These are phyloP conservation scores for Macrobrachium rosenbergii DNA, from an alignment of 1,140 invertebrate genomes.

Conservation along the genomic window DNA sequence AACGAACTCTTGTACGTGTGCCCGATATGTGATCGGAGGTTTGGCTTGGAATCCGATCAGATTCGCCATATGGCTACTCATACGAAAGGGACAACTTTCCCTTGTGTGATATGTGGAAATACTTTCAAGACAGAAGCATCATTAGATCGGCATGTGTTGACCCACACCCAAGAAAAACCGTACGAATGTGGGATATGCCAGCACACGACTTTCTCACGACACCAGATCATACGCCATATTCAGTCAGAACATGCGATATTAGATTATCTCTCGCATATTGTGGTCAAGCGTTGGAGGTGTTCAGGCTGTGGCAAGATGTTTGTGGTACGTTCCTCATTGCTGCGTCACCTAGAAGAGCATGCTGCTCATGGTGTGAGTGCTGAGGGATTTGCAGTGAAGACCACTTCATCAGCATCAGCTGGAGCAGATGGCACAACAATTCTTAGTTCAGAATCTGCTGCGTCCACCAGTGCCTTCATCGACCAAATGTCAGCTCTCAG, in stretches of 20 bases:
- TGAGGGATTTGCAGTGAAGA: slow-evolving; percentile 48
- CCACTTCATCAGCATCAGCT: slow-evolving; percentile 28
- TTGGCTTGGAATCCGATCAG: slow-evolving; percentile 43
- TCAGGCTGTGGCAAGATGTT: slow-evolving; percentile 56
- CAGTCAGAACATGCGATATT: slow-evolving; percentile 33
- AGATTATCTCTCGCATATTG: slow-evolving; percentile 32
- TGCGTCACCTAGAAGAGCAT: slow-evolving; percentile 50
- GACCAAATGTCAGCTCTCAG: slow-evolving; percentile 46
- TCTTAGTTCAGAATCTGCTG: slow-evolving; percentile 28
- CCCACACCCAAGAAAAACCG: slow-evolving; percentile 55
- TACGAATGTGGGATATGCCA: slow-evolving; percentile 58
- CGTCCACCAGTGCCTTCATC: slow-evolving; percentile 38
- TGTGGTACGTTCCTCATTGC: slow-evolving; percentile 28
- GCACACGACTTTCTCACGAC: slow-evolving; percentile 4
- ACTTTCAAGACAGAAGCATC: slow-evolving; percentile 40
- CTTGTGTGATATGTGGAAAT: slow-evolving; percentile 37
- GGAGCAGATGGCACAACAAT: background rate
- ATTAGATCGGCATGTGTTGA: slow-evolving; percentile 40
- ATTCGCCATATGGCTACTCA: slow-evolving; percentile 49
- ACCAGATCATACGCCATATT: slow-evolving; percentile 39
- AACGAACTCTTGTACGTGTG: slow-evolving; percentile 41
- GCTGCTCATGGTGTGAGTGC: slow-evolving; percentile 41
- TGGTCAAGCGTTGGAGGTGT: slow-evolving; percentile 50
- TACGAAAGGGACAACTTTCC: background rate
- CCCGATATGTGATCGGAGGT: slow-evolving; percentile 49